phyloP scores from a whole-genome alignment of 2,113 vertebrate genomes.

The Proteles cristata region DNA sequence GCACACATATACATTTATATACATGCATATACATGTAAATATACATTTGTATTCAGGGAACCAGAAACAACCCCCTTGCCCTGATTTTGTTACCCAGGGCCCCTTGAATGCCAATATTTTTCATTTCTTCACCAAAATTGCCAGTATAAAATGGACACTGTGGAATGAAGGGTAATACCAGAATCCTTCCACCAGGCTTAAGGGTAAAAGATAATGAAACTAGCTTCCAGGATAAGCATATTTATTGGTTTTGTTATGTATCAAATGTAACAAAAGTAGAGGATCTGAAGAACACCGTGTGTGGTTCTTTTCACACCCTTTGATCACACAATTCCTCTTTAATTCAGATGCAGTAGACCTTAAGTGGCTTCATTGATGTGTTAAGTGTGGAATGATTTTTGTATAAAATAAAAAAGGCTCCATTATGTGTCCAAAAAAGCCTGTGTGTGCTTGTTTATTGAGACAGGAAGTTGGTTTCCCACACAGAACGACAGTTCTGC shows the following conservation, averaged over 20 bases:
- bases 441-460: conserved; percentile 88
- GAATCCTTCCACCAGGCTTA: conserved; percentile 81
- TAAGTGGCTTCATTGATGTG: conserved; percentile 94
- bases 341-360: conserved; percentile 93
- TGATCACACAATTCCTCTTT: conserved; percentile 94
- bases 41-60: neutral
- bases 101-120: conserved; percentile 50
- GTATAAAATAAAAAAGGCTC: conserved; percentile 88
- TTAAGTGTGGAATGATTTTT: conserved; percentile 95
- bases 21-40: neutral
- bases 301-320: conserved; percentile 92
- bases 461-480: conserved; percentile 94
- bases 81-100: neutral
- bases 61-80: neutral
- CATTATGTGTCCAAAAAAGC: conserved; percentile 88
- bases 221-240: conserved; percentile 87
- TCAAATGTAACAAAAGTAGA: conserved; percentile 89
- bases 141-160: conserved; percentile 43
- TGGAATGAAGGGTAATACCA: conserved; percentile 59
- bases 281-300: conserved; percentile 91
- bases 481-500: conserved; percentile 92
- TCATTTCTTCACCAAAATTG: conserved; percentile 66
- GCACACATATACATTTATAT: neutral
- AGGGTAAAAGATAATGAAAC: conserved; percentile 86
- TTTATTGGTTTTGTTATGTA: conserved; percentile 90